Percentiles rank a stretch among this genome's conserved stretches.
phyloP scores from a whole-genome alignment of 2,888 invertebrate genomes.

The Imbricaverruca yamaguchii region DNA sequence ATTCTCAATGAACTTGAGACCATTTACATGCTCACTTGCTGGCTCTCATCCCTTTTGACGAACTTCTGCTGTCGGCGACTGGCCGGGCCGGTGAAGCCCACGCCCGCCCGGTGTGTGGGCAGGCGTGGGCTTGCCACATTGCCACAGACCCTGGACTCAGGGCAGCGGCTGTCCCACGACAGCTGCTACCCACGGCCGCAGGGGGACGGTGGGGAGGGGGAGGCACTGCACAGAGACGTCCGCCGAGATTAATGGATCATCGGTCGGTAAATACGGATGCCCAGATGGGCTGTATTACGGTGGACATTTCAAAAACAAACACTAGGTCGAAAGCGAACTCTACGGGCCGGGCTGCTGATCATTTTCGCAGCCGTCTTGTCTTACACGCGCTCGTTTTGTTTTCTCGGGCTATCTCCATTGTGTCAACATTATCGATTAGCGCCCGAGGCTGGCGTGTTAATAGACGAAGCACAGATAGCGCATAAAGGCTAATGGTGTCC shows the following conservation, averaged over 20 bases:
- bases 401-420: neutral
- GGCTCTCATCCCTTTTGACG: too few species aligned
- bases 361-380: neutral
- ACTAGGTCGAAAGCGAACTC: neutral
- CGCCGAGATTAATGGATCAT: conserved; percentile 1
- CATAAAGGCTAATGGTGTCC: too few species aligned
- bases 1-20: too few species aligned
- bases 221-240: neutral
- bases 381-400: neutral
- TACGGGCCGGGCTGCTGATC: neutral
- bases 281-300: neutral
- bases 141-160: too few species aligned
- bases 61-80: too few species aligned
- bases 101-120: too few species aligned
- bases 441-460: neutral
- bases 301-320: conserved; percentile 17
- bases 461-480: too few species aligned
- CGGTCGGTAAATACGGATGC: neutral
- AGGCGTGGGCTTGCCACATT: too few species aligned
- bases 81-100: too few species aligned
- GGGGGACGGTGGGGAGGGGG: neutral
- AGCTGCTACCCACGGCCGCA: too few species aligned
- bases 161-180: too few species aligned
- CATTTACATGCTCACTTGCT: too few species aligned
- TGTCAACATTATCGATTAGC: neutral